These are phyloP conservation scores for Tragelaphus strepsiceros DNA, from an alignment of 2,113 vertebrate genomes.

Conservation along the genomic window DNA sequence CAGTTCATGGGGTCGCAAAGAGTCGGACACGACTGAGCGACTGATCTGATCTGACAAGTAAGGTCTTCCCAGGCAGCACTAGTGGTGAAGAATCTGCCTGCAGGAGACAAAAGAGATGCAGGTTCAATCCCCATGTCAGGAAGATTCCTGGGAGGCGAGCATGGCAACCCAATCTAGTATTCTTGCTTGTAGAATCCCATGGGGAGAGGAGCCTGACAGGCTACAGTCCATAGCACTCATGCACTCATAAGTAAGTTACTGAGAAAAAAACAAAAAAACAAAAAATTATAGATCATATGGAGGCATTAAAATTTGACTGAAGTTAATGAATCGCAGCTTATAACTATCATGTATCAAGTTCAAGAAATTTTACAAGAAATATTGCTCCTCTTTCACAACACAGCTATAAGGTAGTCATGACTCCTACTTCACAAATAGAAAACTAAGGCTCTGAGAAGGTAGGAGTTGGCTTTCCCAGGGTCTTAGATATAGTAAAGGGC, in stretches of 20 bases:
- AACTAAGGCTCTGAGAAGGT: neutral
- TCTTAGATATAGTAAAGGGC: neutral
- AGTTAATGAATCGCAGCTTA: neutral
- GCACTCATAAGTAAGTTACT: neutral
- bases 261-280: neutral
- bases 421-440: neutral
- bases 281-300: neutral
- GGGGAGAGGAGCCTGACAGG: neutral
- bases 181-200: neutral
- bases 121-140: neutral
- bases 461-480: neutral
- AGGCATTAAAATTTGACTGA: neutral
- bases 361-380: neutral
- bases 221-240: neutral
- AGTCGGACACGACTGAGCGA: too few species aligned
- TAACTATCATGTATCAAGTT: neutral
- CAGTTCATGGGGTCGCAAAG: too few species aligned
- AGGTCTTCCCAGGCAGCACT: neutral
- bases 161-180: neutral
- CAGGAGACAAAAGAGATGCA: rapidly evolving
- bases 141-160: neutral
- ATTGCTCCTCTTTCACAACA: neutral
- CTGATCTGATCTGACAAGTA: neutral
- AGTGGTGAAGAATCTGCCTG: neutral
- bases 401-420: neutral